phyloP scores from a whole-genome alignment of 2,113 vertebrate species.

The Willisornis vidua region DNA sequence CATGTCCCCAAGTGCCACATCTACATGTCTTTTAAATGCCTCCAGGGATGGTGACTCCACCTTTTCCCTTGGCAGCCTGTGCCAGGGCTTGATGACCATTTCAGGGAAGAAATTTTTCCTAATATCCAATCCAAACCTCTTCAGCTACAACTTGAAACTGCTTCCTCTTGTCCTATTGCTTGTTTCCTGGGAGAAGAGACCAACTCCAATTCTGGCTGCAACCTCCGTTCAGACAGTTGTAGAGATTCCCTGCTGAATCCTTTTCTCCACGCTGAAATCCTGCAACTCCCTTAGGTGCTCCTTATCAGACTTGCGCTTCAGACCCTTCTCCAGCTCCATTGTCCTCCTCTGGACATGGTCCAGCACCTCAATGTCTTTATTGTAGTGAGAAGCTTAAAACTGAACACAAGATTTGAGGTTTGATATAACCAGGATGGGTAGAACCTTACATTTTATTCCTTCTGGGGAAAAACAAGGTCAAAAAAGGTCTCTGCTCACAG shows the following conservation, averaged over 20 bases:
- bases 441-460: not conserved
- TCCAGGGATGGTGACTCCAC: not conserved
- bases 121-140: not conserved
- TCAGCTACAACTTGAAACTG: not conserved
- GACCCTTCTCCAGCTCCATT: not conserved
- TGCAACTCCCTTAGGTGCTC: not conserved
- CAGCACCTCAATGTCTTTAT: not conserved
- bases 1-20: not conserved
- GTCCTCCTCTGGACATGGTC: not conserved
- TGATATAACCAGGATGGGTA: not conserved
- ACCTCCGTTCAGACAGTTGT: not conserved
- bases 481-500: not conserved
- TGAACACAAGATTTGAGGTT: not conserved
- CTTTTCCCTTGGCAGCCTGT: not conserved
- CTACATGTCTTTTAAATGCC: rapidly evolving
- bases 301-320: not conserved
- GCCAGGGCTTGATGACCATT: rapidly evolving
- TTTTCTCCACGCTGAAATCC: not conserved
- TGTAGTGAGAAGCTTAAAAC: not conserved
- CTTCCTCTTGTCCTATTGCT: not conserved
- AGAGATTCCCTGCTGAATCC: not conserved
- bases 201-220: not conserved
- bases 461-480: not conserved
- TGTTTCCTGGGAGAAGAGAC: not conserved
- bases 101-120: not conserved